Conservation (phyloP, 2,797 vertebrate genomes). For the Squalus acanthias region DNA sequence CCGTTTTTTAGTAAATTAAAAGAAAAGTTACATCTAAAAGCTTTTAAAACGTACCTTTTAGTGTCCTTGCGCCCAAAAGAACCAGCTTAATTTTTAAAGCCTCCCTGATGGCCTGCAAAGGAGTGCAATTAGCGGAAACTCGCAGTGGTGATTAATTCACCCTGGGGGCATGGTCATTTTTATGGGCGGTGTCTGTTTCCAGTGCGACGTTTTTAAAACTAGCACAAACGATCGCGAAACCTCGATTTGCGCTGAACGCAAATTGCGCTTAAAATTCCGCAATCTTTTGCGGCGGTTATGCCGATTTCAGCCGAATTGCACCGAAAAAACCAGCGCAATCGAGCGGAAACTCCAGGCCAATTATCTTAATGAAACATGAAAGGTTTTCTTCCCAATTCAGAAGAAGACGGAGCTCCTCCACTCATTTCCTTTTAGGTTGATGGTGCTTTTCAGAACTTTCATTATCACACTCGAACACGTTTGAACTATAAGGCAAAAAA, state of each 20-base stretch:
- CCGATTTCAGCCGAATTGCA: neutral
- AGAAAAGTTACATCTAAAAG: neutral
- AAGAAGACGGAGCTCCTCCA: neutral
- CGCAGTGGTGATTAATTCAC: too few relatives aligned
- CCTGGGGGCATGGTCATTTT: neutral
- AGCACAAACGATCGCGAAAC: neutral
- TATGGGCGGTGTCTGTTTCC: too few relatives aligned
- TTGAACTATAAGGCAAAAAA: constrained; percentile 1
- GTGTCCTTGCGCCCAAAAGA: neutral
- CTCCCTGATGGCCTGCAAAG: neutral
- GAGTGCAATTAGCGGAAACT: neutral
- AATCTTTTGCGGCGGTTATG: too few relatives aligned
- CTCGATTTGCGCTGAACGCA: neutral
- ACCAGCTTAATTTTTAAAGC: neutral
- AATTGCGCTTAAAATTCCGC: too few relatives aligned
- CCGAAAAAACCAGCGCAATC: neutral
- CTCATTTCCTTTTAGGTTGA: constrained; percentile 31
- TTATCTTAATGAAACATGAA: constrained; percentile 35
- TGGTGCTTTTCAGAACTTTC: constrained; percentile 28
- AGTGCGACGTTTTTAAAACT: neutral
- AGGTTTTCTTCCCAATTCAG: constrained; percentile 5
- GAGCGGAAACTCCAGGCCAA: neutral
- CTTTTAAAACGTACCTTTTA: neutral
- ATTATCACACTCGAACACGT: neutral
- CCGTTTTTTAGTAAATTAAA: neutral